These are phyloP conservation scores for Eumeta japonica DNA, from an alignment of 1,140 invertebrate species.

Conservation along the genomic window DNA sequence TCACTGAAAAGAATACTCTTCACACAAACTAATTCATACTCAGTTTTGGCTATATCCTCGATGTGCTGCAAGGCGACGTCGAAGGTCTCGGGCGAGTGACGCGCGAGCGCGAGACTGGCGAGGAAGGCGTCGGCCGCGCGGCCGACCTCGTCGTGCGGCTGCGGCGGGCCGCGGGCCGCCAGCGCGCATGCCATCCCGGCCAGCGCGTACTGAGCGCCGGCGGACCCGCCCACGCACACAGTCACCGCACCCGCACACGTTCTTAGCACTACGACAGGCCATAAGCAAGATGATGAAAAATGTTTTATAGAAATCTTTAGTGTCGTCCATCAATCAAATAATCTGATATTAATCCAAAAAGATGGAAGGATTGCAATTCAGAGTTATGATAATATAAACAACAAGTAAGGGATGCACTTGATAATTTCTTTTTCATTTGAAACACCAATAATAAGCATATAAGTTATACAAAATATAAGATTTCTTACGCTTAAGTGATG, in stretches of 20 bases:
- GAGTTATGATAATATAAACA: no score
- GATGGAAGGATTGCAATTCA: no score
- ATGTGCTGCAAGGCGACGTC: constrained; percentile 20
- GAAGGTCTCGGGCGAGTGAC: constrained; percentile 36
- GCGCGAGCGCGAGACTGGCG: constrained; percentile 62
- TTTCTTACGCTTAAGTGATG: no score
- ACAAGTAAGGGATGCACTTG: no score
- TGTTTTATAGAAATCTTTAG: background rate
- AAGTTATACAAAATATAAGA: no score
- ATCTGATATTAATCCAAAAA: no score
- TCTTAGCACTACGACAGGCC: constrained; percentile 4
- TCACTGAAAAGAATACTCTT: background rate
- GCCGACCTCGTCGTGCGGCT: constrained; percentile 79
- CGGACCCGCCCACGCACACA: constrained; percentile 45
- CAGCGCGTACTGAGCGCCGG: constrained; percentile 64
- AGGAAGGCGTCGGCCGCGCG: constrained; percentile 66
- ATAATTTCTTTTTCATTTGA: no score
- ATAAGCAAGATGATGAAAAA: background rate
- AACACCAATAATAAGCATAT: no score
- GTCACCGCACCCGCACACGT: no score
- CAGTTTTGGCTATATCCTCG: constrained; percentile 14
- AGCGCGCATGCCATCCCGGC: constrained; percentile 70
- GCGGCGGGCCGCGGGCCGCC: constrained; percentile 63
- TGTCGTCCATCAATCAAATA: no score
- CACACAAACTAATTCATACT: background rate